These are phyloP conservation scores for Drepanosiphum platanoidis DNA, from an alignment of 2,888 invertebrate species.

Conservation along the genomic window DNA sequence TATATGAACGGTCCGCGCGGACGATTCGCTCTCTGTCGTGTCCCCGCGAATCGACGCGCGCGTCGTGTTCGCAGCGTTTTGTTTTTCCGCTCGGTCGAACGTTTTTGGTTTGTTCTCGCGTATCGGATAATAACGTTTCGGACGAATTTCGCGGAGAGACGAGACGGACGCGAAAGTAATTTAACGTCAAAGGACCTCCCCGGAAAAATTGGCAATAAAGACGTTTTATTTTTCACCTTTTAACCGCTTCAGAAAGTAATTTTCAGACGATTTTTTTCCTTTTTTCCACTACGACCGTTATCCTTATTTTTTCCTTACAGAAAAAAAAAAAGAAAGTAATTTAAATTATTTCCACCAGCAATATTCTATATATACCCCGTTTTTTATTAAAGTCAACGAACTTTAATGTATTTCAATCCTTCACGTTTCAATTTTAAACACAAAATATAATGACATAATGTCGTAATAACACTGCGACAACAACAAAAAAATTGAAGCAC, in stretches of 20 bases:
- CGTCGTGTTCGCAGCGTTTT: too few species aligned
- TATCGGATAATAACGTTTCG: not conserved
- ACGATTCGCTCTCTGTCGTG: not conserved
- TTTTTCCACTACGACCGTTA: not conserved
- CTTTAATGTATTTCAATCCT: constrained; percentile 53
- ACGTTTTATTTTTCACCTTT: constrained; percentile 33
- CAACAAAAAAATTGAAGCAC: constrained; percentile 46
- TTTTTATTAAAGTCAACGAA: constrained; percentile 27
- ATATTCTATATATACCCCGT: constrained; percentile 1
- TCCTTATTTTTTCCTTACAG: not conserved
- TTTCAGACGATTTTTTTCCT: constrained; percentile 38
- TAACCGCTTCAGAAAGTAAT: constrained; percentile 36
- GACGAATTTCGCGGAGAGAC: not conserved
- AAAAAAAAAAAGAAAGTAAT: constrained; percentile 34
- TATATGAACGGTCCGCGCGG: not conserved
- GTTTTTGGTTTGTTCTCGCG: too few species aligned
- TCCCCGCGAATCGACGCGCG: not conserved
- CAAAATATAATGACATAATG: constrained; percentile 39
- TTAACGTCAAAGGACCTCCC: constrained; percentile 20
- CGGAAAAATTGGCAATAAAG: constrained; percentile 43
- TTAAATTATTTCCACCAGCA: constrained; percentile 39
- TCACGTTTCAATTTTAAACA: constrained; percentile 28
- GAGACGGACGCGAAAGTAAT: not conserved
- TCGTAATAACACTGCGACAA: constrained; percentile 11
- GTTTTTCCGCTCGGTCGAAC: not conserved